These are phyloP conservation scores for Luehdorfia chinensis DNA, from an alignment of 1,140 invertebrate genomes.

Conservation along the genomic window DNA sequence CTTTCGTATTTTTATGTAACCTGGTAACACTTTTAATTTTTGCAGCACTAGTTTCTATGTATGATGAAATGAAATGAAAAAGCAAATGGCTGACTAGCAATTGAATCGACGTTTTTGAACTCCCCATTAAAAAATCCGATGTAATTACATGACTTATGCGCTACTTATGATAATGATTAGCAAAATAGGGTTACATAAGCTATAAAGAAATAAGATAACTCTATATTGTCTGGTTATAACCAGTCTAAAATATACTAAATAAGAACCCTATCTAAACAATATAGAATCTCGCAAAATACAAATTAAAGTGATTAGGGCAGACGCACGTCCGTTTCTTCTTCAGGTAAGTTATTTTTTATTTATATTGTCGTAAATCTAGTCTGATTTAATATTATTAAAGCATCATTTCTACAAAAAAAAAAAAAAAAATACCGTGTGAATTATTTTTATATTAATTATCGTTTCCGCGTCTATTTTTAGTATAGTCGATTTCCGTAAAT, in stretches of 20 bases:
- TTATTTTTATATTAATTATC: too few relatives aligned
- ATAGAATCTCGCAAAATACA: constrained; percentile 51
- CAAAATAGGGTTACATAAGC: constrained; percentile 62
- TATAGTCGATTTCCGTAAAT: too few relatives aligned
- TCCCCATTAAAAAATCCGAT: constrained; percentile 65
- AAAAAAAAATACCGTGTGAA: too few relatives aligned
- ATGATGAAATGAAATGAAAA: constrained; percentile 63
- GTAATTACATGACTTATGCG: constrained; percentile 72
- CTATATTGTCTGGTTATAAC: constrained; percentile 37
- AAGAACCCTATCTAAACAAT: constrained; percentile 52
- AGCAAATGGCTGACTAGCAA: constrained; percentile 73
- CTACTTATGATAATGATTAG: constrained; percentile 70
- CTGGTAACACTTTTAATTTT: constrained; percentile 12
- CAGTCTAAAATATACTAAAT: constrained; percentile 40
- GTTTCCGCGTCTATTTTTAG: too few relatives aligned
- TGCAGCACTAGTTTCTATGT: constrained; percentile 19
- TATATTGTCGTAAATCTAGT: constrained; percentile 38
- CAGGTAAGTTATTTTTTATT: constrained; percentile 58
- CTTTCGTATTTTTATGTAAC: background rate
- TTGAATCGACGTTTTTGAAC: constrained; percentile 50
- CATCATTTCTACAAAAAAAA: too few relatives aligned
- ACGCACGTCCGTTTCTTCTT: constrained; percentile 60
- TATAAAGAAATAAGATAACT: constrained; percentile 48
- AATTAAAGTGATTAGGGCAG: constrained; percentile 47
- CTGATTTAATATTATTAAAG: too few relatives aligned